These are phyloP conservation scores for Lutra lutra DNA, from an alignment of 2,797 vertebrate genomes.

Conservation along the genomic window DNA sequence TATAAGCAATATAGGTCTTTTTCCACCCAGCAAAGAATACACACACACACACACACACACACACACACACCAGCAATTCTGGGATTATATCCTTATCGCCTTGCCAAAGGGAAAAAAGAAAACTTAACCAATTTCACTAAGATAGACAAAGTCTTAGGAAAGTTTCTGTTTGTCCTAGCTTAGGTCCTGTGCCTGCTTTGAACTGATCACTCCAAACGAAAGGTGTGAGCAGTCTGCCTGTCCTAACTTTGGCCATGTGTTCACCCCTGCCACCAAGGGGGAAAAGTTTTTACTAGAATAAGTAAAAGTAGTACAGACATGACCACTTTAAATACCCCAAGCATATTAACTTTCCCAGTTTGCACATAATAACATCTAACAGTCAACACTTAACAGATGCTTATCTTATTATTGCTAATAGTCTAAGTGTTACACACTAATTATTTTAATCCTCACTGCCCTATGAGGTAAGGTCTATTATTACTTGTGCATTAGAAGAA, in stretches of 20 bases:
- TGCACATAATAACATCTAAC: not conserved
- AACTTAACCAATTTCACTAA: not conserved
- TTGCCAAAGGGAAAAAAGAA: not conserved
- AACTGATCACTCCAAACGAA: not conserved
- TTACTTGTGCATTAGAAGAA: not conserved
- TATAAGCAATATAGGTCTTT: not conserved
- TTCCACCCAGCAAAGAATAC: not conserved
- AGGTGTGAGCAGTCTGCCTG: not conserved
- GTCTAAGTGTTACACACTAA: not conserved
- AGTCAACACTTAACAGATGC: not conserved
- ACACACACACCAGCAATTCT: too few species aligned
- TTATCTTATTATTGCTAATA: not conserved
- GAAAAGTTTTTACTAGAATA: not conserved
- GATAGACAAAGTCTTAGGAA: not conserved
- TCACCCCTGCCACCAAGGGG: not conserved
- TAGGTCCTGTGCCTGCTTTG: not conserved
- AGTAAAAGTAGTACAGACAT: not conserved
- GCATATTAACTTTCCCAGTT: not conserved
- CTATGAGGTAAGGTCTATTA: not conserved
- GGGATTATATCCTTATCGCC: not conserved
- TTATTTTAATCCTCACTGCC: not conserved
- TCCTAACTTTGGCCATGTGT: not conserved
- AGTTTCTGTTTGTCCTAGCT: not conserved
- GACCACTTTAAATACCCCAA: not conserved
- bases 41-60: too few species aligned